Conservation (phyloP, 2,113 vertebrate species). For the Chloroceryle aenea region DNA sequence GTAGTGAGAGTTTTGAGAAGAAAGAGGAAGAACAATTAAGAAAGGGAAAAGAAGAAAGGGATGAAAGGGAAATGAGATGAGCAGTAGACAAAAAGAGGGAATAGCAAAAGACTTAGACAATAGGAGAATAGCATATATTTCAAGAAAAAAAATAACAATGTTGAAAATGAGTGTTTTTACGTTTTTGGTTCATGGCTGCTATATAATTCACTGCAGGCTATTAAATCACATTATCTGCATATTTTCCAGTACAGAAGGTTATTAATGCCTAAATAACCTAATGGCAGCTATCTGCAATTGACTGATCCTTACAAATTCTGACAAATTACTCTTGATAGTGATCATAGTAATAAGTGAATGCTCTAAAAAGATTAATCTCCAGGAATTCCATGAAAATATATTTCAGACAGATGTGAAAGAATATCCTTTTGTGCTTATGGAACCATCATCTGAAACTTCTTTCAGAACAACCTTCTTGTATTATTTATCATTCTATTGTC, state of each 20-base stretch:
- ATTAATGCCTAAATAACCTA: neutral
- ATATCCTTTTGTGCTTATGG: neutral
- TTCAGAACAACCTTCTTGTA: neutral
- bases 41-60: neutral
- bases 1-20: constrained; percentile 7
- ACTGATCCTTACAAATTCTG: neutral
- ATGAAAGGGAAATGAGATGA: neutral
- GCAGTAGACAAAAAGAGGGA: neutral
- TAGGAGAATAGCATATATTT: neutral
- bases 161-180: neutral
- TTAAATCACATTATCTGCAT: neutral
- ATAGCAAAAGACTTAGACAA: neutral
- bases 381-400: neutral
- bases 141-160: neutral
- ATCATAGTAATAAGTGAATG: neutral
- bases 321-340: neutral
- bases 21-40: constrained; percentile 6
- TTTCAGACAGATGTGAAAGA: neutral
- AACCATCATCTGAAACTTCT: neutral
- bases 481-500: constrained; percentile 49
- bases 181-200: neutral
- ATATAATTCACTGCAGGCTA: neutral
- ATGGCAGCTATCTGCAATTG: neutral
- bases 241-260: neutral
- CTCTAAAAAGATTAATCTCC: neutral